Evolutionary conservation across 2,113 vertebrate genomes (phyloP).

Genomic region (Platichthys flesus): DNA sequence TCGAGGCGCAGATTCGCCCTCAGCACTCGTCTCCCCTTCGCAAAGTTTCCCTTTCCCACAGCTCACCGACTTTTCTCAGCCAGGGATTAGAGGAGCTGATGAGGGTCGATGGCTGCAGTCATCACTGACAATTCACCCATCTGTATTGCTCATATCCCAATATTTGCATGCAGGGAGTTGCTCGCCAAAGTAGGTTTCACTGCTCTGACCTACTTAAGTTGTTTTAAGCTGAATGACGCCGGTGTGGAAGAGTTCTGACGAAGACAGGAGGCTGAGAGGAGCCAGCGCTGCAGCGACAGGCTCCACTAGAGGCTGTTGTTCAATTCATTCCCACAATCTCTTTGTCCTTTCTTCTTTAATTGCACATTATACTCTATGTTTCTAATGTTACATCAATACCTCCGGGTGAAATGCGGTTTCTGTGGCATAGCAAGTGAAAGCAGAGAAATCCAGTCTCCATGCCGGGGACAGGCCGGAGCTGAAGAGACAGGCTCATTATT

Average conservation of each 20-base stretch:
- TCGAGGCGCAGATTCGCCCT: conserved; percentile 36
- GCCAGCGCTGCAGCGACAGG: not conserved
- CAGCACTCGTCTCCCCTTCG: conserved; percentile 37
- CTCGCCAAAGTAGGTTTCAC: conserved; percentile 59
- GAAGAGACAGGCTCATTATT: conserved; percentile 5
- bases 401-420: not conserved
- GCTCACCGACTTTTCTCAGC: conserved; percentile 34
- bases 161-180: conserved; percentile 65
- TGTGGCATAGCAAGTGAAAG: not conserved
- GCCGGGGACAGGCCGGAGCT: not conserved
- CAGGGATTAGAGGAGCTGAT: conserved; percentile 54
- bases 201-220: conserved; percentile 74
- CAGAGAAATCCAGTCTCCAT: not conserved
- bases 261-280: conserved; percentile 47
- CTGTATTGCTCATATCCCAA: conserved; percentile 60
- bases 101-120: conserved; percentile 55
- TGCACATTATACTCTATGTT: not conserved
- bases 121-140: conserved; percentile 52
- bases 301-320: conserved; percentile 34
- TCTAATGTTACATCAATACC: not conserved
- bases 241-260: conserved; percentile 46
- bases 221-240: conserved; percentile 63
- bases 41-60: conserved; percentile 49
- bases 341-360: conserved; percentile 1
- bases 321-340: conserved; percentile 3